These are phyloP conservation scores for Cheilosia grossa DNA, from an alignment of 2,888 invertebrate species.

Conservation along the genomic window DNA sequence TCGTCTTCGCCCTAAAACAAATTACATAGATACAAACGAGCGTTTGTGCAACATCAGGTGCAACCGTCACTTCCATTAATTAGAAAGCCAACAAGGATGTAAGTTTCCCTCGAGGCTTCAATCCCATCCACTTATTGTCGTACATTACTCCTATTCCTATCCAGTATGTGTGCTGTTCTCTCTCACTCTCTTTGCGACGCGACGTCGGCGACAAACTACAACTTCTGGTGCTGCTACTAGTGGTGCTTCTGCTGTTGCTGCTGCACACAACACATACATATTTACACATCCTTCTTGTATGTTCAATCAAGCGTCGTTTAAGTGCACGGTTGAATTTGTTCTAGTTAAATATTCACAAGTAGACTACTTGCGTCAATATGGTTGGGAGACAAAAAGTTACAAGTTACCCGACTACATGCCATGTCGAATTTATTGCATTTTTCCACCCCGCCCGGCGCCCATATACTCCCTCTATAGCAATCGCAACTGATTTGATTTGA, in stretches of 20 bases:
- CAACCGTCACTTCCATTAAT: constrained; percentile 74
- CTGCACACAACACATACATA: constrained; percentile 38
- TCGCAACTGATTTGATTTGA: constrained; percentile 64
- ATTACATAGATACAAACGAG: constrained; percentile 71
- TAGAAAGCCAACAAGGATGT: constrained; percentile 75
- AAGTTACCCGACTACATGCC: constrained; percentile 72
- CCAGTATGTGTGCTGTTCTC: constrained; percentile 18
- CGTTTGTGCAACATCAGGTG: constrained; percentile 74
- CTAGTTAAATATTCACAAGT: constrained; percentile 73
- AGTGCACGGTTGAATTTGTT: constrained; percentile 75
- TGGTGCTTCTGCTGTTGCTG: too few species aligned
- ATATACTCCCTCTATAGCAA: too few species aligned
- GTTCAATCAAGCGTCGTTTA: constrained; percentile 74
- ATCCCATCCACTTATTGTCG: constrained; percentile 74
- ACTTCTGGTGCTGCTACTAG: constrained; percentile 24
- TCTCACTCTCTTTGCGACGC: neutral
- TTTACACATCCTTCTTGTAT: constrained; percentile 62
- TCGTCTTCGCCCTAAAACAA: constrained; percentile 68
- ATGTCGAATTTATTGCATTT: constrained; percentile 72
- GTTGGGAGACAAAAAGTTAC: constrained; percentile 70
- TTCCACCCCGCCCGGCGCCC: constrained; percentile 14
- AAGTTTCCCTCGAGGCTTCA: constrained; percentile 74
- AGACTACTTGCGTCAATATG: constrained; percentile 73
- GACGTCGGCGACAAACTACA: constrained; percentile 27
- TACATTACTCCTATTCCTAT: constrained; percentile 69